These are phyloP conservation scores for Anastrepha obliqua DNA, from an alignment of 1,140 invertebrate species.

Conservation along the genomic window DNA sequence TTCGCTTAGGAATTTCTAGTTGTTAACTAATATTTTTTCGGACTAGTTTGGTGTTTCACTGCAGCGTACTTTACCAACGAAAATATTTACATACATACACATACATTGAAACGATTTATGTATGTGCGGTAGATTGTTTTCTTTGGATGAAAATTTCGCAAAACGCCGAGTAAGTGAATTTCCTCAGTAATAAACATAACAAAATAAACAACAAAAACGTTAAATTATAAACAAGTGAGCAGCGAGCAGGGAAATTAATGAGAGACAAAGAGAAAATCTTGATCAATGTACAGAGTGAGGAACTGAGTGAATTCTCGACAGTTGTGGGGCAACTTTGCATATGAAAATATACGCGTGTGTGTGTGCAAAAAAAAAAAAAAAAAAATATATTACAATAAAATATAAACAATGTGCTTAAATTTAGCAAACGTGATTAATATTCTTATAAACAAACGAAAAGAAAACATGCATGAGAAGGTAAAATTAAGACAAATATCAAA, in stretches of 20 bases:
- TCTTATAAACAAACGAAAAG: neutral
- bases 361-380: neutral
- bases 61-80: no score
- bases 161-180: no score
- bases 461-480: neutral
- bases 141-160: no score
- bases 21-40: no score
- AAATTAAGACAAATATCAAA: neutral
- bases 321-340: neutral
- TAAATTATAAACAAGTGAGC: no score
- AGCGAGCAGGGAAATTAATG: neutral
- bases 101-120: no score
- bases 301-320: neutral
- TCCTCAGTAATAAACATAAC: no score
- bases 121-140: no score
- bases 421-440: constrained; percentile 41
- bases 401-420: constrained; percentile 41
- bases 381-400: neutral
- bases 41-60: no score
- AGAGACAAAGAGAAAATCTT: neutral
- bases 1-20: no score
- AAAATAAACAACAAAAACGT: no score
- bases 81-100: no score
- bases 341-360: neutral
- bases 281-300: neutral